Base-by-base conservation (phyloP, 2,797 vertebrate species). In the Bradypus variegatus region DNA sequence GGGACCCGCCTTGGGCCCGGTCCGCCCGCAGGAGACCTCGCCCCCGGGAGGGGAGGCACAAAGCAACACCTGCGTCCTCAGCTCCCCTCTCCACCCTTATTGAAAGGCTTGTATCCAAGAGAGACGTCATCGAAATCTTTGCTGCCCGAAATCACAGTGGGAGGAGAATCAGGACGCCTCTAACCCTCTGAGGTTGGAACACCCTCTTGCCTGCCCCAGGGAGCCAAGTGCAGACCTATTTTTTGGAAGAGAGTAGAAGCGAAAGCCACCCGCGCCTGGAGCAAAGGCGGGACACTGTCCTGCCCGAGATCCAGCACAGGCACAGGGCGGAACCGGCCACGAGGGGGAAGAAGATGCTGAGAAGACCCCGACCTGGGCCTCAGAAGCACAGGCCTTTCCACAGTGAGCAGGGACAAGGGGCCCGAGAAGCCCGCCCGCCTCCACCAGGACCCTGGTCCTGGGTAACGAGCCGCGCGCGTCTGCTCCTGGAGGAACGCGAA, bases 141-240 rank as follows among this genome's bases (percentile, higher is more conserved):
- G n/a, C n/a, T n/a, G n/a, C n/a, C n/a, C n/a, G n/a, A n/a, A n/a
- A n/a, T n/a, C n/a, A n/a, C n/a, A n/a, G n/a, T n/a, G n/a, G n/a
- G n/a, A n/a, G n/a, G n/a, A n/a, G n/a, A n/a, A n/a, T n/a, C n/a
- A n/a, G n/a, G n/a, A n/a, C n/a, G n/a, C n/a, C n/a, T n/a, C n/a
- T n/a, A n/a, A n/a, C n/a, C n/a, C n/a, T n/a, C n/a, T n/a, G n/a
- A n/a, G n/a, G n/a, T n/a, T n/a, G n/a, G n/a, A n/a, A n/a, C 78
- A 6, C n/a, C 31, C 6, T 33, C 4, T 31, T 3, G 19, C 27
- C 13, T 19, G 2, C 19, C 16, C 3, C 11, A 11, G 10, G 18
- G 53, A 55, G 38, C 16, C 41, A 69, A 83, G 11, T 10, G 12
- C 77, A 67, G 65, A 78, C 12, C 21, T 33, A 81, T 64, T 15